Percentiles rank a stretch among this genome's conserved stretches.
Evolutionary conservation across 1,140 invertebrate genomes (phyloP).

Genomic region (Archegozetes longisetosus): DNA sequence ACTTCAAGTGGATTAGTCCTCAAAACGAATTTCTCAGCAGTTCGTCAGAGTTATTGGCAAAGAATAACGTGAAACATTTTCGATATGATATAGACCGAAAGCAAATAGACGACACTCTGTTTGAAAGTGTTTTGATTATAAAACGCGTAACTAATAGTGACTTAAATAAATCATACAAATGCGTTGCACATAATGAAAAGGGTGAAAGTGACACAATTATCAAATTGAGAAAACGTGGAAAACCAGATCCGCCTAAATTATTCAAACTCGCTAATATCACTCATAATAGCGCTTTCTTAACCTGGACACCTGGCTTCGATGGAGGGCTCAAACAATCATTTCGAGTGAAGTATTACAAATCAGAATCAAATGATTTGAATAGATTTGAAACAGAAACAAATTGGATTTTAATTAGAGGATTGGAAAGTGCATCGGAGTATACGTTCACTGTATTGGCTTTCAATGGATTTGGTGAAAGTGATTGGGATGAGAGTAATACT

Average conservation of each 20-base stretch:
- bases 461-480: slow-evolving; percentile 67
- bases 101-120: neutral
- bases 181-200: slow-evolving; percentile 9
- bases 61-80: neutral
- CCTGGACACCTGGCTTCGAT: slow-evolving; percentile 85
- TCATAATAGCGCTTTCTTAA: slow-evolving; percentile 58
- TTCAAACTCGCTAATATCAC: slow-evolving; percentile 65
- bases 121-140: neutral
- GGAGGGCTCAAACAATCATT: slow-evolving; percentile 72
- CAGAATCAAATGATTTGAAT: slow-evolving; percentile 24
- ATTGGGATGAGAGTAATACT: slow-evolving; percentile 26
- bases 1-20: slow-evolving; percentile 11
- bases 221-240: slow-evolving; percentile 30
- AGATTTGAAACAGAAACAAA: slow-evolving; percentile 53
- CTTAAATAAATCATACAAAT: slow-evolving; percentile 11
- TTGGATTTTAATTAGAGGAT: slow-evolving; percentile 45
- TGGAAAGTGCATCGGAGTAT: slow-evolving; percentile 66
- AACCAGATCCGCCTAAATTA: slow-evolving; percentile 59
- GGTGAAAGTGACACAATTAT: neutral
- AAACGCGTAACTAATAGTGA: neutral
- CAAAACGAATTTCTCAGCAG: neutral
- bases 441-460: slow-evolving; percentile 68
- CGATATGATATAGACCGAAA: neutral
- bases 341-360: slow-evolving; percentile 48
- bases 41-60: neutral